Evolutionary conservation across 2,113 vertebrate genomes (phyloP).

Genomic region (Hippocampus comes): DNA sequence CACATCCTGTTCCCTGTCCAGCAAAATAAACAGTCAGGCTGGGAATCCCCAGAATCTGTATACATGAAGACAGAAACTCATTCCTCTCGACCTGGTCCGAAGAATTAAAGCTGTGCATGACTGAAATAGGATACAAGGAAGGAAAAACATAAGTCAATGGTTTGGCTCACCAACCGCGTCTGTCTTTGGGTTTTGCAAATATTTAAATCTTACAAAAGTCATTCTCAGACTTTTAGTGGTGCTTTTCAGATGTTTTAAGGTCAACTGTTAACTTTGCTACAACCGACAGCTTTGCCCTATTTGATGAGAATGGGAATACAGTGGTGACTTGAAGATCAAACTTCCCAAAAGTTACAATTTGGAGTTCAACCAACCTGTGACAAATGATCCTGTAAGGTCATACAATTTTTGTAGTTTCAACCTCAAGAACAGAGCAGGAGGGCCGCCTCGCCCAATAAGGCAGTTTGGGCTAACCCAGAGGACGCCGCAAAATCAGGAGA

Average conservation of each 20-base stretch:
- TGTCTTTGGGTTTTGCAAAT: neutral
- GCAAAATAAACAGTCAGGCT: constrained; percentile 55
- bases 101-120: constrained; percentile 18
- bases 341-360: neutral
- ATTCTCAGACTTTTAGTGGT: constrained; percentile 1
- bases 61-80: constrained; percentile 13
- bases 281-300: neutral
- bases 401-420: too few relatives aligned
- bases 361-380: neutral
- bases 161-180: neutral
- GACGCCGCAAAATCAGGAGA: too few relatives aligned
- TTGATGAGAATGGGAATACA: neutral
- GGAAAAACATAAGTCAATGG: constrained; percentile 6
- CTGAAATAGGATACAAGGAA: constrained; percentile 9
- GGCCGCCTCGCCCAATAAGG: too few relatives aligned
- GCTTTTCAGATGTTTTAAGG: neutral
- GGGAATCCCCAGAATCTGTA: constrained; percentile 50
- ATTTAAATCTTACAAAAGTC: neutral
- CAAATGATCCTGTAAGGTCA: neutral
- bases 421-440: too few relatives aligned
- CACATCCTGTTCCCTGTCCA: constrained; percentile 57
- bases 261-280: neutral
- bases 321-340: neutral
- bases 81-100: constrained; percentile 18
- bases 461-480: too few relatives aligned